phyloP scores from a whole-genome alignment of 2,797 vertebrate genomes.

The Platyrinchus mystaceus region DNA sequence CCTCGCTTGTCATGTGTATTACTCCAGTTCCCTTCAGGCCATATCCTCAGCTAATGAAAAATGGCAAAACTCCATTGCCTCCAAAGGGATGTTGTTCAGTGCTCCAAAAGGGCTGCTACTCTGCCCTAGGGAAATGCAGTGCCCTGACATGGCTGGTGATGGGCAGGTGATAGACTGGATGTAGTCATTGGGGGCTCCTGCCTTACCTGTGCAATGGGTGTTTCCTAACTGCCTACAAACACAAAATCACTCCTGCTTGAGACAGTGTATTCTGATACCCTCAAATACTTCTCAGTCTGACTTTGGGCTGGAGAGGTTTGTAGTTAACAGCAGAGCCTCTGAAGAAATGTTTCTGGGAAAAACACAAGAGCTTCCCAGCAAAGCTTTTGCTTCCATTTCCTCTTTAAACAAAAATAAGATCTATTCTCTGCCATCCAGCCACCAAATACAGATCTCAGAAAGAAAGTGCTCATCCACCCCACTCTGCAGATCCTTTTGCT shows the following conservation, averaged over 20 bases:
- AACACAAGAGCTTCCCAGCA: neutral
- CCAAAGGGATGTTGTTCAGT: fast-evolving
- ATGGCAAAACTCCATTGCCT: neutral
- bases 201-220: neutral
- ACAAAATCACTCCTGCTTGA: neutral
- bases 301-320: neutral
- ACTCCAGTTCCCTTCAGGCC: neutral
- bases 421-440: neutral
- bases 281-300: neutral
- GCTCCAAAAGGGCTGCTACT: neutral
- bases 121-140: neutral
- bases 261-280: neutral
- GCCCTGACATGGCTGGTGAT: neutral
- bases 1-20: neutral
- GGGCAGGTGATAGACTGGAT: neutral
- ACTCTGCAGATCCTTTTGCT: neutral
- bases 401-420: neutral
- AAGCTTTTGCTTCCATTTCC: neutral
- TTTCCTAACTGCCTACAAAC: neutral
- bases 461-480: neutral
- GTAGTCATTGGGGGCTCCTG: neutral
- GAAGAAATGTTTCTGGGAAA: neutral
- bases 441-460: neutral
- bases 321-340: neutral
- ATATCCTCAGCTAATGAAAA: neutral